Base-by-base conservation (phyloP, 2,888 invertebrate species). In the Xestia xanthographa region DNA sequence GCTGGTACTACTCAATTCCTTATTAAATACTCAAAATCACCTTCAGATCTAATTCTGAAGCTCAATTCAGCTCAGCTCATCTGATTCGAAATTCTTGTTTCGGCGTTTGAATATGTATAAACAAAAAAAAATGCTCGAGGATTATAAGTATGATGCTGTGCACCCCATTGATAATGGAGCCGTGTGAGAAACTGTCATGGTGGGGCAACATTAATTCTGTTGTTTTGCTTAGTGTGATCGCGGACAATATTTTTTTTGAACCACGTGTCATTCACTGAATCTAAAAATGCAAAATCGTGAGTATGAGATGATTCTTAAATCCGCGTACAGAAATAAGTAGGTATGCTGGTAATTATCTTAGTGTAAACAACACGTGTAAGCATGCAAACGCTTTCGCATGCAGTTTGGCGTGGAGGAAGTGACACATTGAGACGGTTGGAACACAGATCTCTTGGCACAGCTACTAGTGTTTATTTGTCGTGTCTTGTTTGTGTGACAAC, bases 381-480 rank as follows among this genome's bases (percentile, higher is more conserved):
- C 22, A 72, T 66, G 66, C 17, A 72, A n/a, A 70, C 29, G 17
- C 9, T 50, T 72, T 29, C 38, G 22, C 38, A 22, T 14, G 14
- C 17, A 72, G 34, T 14, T 43, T 56, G 34, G 5, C 9, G 29
- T n/a, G 8, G 22, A 12, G 17, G 22, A 26, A 12, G 45, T 45
- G 22, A 5, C 26, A 41, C 22, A 29, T 12, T 22, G 43, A n/a
- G 22, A 43, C 26, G 6, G 60, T 20, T 29, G 8, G 41, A 14
- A 34, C 43, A 34, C 11, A 34, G 22, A 22, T 48, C 22, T 29
- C 38, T 38, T 22, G 43, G 5, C 72, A 38, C 73, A n/a, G 26
- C 5, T n/a, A 11, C 50, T 75, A 6, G 43, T 43, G 43, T 43
- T 29, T 17, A 34, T 26, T 73, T 17, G 45, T 38, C 22, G 45